phyloP scores from a whole-genome alignment of 1,140 invertebrate genomes.

The Semibalanus balanoides region DNA sequence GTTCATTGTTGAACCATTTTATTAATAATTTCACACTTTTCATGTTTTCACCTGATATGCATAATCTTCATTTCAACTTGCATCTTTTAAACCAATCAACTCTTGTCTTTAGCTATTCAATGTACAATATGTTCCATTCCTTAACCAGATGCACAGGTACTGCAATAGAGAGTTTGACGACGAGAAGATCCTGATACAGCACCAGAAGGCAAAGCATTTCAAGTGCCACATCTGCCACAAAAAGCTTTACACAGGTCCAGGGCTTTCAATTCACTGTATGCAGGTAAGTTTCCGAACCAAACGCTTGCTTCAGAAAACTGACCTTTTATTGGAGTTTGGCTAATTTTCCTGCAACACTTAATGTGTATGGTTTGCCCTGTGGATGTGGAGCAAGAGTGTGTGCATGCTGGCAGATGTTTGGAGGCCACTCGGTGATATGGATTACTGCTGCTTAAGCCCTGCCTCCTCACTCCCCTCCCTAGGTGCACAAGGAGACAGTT shows the following conservation, averaged over 20 bases:
- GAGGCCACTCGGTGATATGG: too few species aligned
- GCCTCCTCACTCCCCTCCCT: constrained; percentile 7
- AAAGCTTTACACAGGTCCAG: constrained; percentile 95
- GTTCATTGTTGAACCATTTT: too few species aligned
- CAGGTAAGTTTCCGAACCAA: constrained; percentile 49
- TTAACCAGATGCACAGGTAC: constrained; percentile 51
- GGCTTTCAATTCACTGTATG: constrained; percentile 98
- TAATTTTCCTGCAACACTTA: neutral
- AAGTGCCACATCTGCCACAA: constrained; percentile 99
- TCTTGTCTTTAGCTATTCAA: too few species aligned
- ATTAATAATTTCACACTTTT: too few species aligned
- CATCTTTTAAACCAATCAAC: too few species aligned
- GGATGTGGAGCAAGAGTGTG: neutral
- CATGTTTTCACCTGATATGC: too few species aligned
- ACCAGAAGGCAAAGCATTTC: constrained; percentile 99
- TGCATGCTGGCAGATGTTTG: too few species aligned
- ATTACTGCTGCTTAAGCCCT: constrained; percentile 12
- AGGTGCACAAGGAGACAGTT: constrained; percentile 99
- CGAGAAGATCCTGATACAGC: constrained; percentile 99
- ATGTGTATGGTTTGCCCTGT: neutral
- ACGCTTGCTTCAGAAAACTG: too few species aligned
- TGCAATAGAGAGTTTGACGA: constrained; percentile 99
- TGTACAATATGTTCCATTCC: neutral
- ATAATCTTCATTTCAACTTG: too few species aligned
- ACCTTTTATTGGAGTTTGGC: too few species aligned